Evolutionary conservation across 2,888 invertebrate species (phyloP), one percentile per base, ranked within the genome.

Genomic region (Drosophila stalkeri): DNA sequence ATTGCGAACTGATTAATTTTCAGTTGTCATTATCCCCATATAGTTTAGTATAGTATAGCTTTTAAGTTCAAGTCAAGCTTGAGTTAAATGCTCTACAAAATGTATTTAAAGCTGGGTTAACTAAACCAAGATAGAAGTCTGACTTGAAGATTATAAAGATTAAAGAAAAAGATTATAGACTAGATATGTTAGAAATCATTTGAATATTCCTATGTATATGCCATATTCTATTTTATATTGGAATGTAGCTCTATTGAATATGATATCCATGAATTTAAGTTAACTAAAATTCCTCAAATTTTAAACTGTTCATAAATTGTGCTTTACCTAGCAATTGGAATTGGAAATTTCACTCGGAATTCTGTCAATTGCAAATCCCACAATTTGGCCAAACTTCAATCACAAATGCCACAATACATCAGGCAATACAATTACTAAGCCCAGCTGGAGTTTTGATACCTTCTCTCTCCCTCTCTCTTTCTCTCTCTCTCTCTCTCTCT

Each of bases 341-440:
- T 14, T 31, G 43, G 54, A n/a, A 57, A 85, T 69, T 72, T 63
- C 54, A 18, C 3, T 64, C 47, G 57, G 59, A 66, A 66, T 82
- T 69, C 76, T 84, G 79, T 84, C 77, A 84, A 59, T 57, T 66
- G 79, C 74, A 74, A 77, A 64, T 64, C 37, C 46, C 55, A 62
- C 64, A 52, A 31, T 46, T 63, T 39, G 44, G 52, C 37, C 67
- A 77, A 71, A 60, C 64, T 67, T 76, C 80, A 69, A 68, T 76
- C 81, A 55, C 55, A 64, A 54, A 72, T 56, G 43, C 67, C 57
- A 37, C 59, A 55, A 56, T 67, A 62, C 64, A 68, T 41, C 56
- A 49, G 75, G 64, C 76, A 79, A 82, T 88, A 86, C 83, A 85
- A 85, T 85, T 88, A 88, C 83, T 47, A 55, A 79, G 77, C 82